Evolutionary conservation across 2,797 vertebrate species (phyloP), one percentile per base, ranked within the genome.

Genomic region (Enteromius thamalakanensis): DNA sequence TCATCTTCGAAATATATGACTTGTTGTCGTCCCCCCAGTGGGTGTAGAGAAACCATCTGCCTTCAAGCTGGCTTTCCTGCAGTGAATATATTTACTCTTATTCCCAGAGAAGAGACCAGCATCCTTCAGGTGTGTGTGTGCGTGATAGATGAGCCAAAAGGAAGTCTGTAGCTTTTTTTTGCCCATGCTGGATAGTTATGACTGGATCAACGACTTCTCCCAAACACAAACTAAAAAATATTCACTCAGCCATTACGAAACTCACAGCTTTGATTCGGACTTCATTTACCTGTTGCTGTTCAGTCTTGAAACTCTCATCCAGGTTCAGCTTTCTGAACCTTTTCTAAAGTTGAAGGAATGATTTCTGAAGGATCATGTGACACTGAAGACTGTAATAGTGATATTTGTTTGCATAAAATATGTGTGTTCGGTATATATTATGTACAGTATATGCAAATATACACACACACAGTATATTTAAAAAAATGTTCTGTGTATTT

Each of bases 241-340:
- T 81, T 71, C 29, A 9, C 75, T 79, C 32, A 45, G 75, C 11
- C 9, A n/a, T 26, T 53, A 6, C 21, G 29, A 49, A 47, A 77
- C 34, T 32, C 32, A 32, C 32, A 32, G 32, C 32, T 85, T 29
- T 29, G 29, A 29, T 29, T 29, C 29, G 29, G 29, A 29, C 29
- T 29, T 80, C 64, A 72, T 79, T 72, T 79, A 87, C 69, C 70
- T 60, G 76, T 42, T 64, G 76, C 55, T 60, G 71, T 76, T 82
- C 53, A 62, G n/a, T 49, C 8, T 40, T 55, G 45, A 77, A 70
- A 72, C 70, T 70, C 32, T 72, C 45, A 6, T 32, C 78, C 49
- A 26, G 11, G 1, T 37, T 49, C 34, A 42, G n/a, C n/a, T n/a
- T n/a, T n/a, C n/a, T n/a, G n/a, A 4, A 60, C 55, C 32, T 32